Base-by-base conservation (phyloP, 2,888 invertebrate species). In the Acholoe squamosa region DNA sequence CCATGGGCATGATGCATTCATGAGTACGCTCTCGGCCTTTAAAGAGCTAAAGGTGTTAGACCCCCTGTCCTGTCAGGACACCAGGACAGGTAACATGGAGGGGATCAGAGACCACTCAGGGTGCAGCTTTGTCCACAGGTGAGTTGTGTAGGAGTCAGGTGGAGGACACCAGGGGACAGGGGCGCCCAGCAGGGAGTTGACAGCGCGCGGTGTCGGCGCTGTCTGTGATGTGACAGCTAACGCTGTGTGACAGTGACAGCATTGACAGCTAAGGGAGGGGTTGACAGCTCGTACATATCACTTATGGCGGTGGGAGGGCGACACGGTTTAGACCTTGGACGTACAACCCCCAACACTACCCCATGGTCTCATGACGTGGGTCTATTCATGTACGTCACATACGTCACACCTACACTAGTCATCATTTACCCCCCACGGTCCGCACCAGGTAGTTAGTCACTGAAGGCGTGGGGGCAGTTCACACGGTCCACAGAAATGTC, bases 91-190 rank as follows among this genome's bases (percentile, higher is more conserved):
- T 10, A 43, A 43, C 43, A 43, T 43, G 43, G 10, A 43, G 43
- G 43, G 19, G 61, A 61, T 61, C 61, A 61, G 12, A 61, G 61
- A 61, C 61, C 61, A 61, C 61, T 7, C 54, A 14, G 61, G 61
- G 61, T 19, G 61, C 61, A 14, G 22, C 61, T 61, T 61, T 61
- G 22, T 61, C 19, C 61, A 0, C 61, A 61, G 61, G 61, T 61
- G 61, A n/a, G 61, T 61, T n/a, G 61, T 61, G n/a, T n/a, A n/a
- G n/a, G 61, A 61, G n/a, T n/a, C 61, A 61, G 61, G 61, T 61
- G n/a, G 22, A 14, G 22, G n/a, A n/a, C 61, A 61, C 12, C 3
- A 14, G 7, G 14, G 61, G 61, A n/a, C n/a, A n/a, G 61, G 61
- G 19, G 5, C 3, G 43, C 43, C 43, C 43, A n/a, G 61, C n/a